These are phyloP conservation scores for Bombus vancouverensis DNA, from an alignment of 1,140 invertebrate species.

Conservation along the genomic window DNA sequence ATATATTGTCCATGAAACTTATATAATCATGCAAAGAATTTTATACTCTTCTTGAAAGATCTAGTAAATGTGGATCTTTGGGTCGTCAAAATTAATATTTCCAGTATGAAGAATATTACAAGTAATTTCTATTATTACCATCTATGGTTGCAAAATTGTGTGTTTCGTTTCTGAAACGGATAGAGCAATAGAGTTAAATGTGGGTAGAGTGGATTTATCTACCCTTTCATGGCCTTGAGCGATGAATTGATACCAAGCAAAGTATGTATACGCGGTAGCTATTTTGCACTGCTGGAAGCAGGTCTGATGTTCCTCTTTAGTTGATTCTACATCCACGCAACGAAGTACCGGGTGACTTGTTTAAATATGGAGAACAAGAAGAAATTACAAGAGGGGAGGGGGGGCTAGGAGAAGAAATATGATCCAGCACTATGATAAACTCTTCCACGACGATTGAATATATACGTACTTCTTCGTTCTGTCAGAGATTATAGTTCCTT, in stretches of 20 bases:
- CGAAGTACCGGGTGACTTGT: constrained; percentile 5
- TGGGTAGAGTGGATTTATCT: no score
- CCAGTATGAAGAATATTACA: neutral
- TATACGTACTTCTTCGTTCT: constrained; percentile 3
- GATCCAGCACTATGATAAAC: neutral
- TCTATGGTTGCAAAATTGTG: neutral
- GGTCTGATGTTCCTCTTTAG: constrained; percentile 2
- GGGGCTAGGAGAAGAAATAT: neutral
- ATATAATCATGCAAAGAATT: neutral
- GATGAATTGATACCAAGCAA: neutral
- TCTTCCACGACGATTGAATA: neutral
- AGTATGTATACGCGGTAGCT: neutral
- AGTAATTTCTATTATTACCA: neutral
- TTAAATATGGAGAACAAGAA: constrained; percentile 24
- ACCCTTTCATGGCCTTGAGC: neutral
- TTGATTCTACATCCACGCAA: constrained; percentile 5
- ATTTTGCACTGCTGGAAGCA: constrained; percentile 4
- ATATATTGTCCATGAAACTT: no score
- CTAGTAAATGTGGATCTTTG: neutral
- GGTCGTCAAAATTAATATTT: neutral
- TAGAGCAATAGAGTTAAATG: no score
- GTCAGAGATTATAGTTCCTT: neutral
- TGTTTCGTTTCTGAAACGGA: no score
- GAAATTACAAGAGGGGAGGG: neutral
- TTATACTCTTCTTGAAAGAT: neutral